phyloP scores from a whole-genome alignment of 1,140 invertebrate genomes.

The Achatina immaculata region DNA sequence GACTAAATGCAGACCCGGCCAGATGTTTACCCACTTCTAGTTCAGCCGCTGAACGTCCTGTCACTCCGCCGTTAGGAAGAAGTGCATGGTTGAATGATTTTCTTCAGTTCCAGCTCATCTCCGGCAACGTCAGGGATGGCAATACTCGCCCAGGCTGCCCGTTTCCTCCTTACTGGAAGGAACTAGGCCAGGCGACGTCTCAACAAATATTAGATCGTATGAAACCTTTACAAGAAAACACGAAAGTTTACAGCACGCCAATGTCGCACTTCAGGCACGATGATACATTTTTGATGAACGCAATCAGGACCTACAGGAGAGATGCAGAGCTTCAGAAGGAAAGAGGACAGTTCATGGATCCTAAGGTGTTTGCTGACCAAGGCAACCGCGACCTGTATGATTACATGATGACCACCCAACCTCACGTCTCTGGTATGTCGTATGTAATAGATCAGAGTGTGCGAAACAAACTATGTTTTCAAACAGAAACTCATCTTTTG shows the following conservation, averaged over 20 bases:
- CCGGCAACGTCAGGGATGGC: not conserved
- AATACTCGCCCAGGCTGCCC: not conserved
- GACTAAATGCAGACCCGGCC: not conserved
- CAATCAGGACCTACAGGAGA: not conserved
- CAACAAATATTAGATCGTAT: not conserved
- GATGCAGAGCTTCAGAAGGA: constrained; percentile 1
- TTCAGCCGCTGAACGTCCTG: not conserved
- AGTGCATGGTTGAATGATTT: not conserved
- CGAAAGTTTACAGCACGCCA: not conserved
- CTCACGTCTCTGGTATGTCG: too few relatives aligned
- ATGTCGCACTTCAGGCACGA: constrained; percentile 15
- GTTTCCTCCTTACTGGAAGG: not conserved
- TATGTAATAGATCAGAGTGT: too few relatives aligned
- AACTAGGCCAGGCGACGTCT: not conserved
- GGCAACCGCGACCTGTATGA: not conserved
- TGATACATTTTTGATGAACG: not conserved
- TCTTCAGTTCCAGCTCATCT: not conserved
- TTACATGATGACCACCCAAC: constrained; percentile 1
- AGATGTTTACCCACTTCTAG: not conserved
- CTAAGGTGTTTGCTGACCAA: not conserved
- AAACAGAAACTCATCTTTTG: too few relatives aligned
- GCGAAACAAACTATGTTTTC: too few relatives aligned
- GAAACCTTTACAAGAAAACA: not conserved
- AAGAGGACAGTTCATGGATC: not conserved
- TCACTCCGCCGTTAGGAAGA: not conserved